Evolutionary conservation across 2,888 invertebrate species (phyloP), one percentile per base, ranked within the genome.

Genomic region (Eilema griseolum): DNA sequence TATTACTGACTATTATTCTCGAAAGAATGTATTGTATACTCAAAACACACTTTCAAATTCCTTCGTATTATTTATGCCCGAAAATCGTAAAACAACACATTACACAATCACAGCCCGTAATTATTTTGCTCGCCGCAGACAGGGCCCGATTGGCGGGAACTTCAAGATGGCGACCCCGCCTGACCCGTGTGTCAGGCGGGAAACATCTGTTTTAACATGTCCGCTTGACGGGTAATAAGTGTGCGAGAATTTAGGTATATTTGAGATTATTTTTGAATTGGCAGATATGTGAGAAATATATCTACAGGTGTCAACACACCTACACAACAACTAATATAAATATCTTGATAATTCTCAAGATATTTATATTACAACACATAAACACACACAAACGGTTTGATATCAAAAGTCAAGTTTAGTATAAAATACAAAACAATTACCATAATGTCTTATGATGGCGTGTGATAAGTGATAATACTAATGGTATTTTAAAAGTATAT

Each of bases 181-280:
- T 94, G 94, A 94, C 93, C 93, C 90, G 92, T 94, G 90, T 92
- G 92, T 94, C 94, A 95, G 90, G 89, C 86, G 85, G 89, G 92
- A 90, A 93, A 94, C 95, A 95, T 95, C 94, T 95, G 95, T 93
- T 93, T 92, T 91, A 91, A 91, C 91, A 92, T 93, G 90, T 92
- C 88, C 83, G 88, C 88, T 87, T 90, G 90, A 89, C 91, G 90
- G 92, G 90, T 93, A 92, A 92, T 93, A 93, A 91, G 88, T 83
- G 76, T 84, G 88, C 87, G 86, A 79, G 85, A 89, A 89, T 86
- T 88, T 85, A 82, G 82, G 67, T 75, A 68, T 73, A 66, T 75
- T 60, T 0, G 5, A 63, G 61, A 23, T 66, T 63, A 71, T 79
- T 76, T 72, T 64, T 57, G 61, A 64, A 62, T 57, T 37, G 57